Base-by-base conservation (phyloP, 2,113 vertebrate species). In the Chaenocephalus aceratus region DNA sequence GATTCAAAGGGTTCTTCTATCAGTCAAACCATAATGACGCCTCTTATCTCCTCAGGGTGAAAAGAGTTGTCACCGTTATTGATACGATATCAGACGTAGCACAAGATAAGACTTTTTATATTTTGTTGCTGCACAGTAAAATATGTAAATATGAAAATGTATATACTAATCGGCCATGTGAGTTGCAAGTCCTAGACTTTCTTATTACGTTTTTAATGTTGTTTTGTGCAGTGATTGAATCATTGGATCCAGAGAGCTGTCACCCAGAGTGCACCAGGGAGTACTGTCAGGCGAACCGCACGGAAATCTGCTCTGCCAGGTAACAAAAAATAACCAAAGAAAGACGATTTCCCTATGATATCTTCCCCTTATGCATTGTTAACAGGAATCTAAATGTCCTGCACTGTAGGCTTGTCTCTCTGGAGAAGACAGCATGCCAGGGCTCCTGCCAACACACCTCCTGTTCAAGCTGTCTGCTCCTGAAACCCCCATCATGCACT, bases 401-500 rank as follows among this genome's bases (percentile, higher is more conserved):
- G 63, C 16, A 46, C 5, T 58, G 56, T 54, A 95, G 94, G 56
- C 81, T 53, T 10, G 91, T 90, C n/a, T 89, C 90, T 48, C 56
- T 93, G 80, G 83, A 92, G 54, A 86, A 74, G 56, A 82, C 54
- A 4, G 56, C 65, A 0, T 94, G 93, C 61, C 92, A 92, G 67
- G 92, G 90, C 53, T 89, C 90, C 59, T 95, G 94, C 77, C 94
- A 92, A 67, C 94, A 95, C 90, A 94, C 93, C 26, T 91, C 93
- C 82, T 95, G 94, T 63, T 91, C 90, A 18, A 90, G 92, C 89
- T 94, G 94, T 52, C 51, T 94, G 75, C 70, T 93, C 41, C 82
- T 95, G 21, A 87, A 10, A 13, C 78, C 73, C 16, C 92, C 93
- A 0, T 26, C 77, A 0, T 95, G 94, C 86, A 52, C 88, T 6